Base-by-base conservation (phyloP, 2,797 vertebrate species). In the Enteromius unitaeniatus region DNA sequence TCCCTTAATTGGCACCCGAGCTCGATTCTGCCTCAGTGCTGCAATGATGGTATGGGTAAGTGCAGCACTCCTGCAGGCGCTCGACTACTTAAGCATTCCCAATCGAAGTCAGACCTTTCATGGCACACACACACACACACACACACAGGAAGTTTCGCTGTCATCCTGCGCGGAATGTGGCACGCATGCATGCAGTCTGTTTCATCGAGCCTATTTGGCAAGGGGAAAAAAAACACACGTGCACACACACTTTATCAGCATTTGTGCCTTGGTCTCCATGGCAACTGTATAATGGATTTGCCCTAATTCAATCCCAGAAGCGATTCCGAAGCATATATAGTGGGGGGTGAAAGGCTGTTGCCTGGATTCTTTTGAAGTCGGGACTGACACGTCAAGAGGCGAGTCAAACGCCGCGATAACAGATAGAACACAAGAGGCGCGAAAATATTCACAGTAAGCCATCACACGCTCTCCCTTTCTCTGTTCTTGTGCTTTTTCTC, bases 261-360 rank as follows among this genome's bases (percentile, higher is more conserved):
- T 92, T 93, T 92, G 89, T 95, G 94, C 94, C 93, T 93, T 89
- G 91, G 93, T 96, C 89, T 86, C 95, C 94, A 95, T 96, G 88
- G 94, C 91, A 96, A 96, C 96, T 88, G 88, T 91, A 93, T 94
- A 95, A 95, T 94, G 91, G 93, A 93, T 94, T 94, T 95, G 93
- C 93, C 94, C 94, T 96, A 94, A 93, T 92, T 95, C 92, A 92
- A 90, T 95, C 94, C 93, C 95, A 94, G 93, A 95, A 94, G 94
- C 94, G 34, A 70, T 80, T 37, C 67, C 10, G 79, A 60, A 31
- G 67, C 79, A 42, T 58, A n/a, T 70, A 58, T 28, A 64, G 60
- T 17, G 60, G 40, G 34, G 23, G 4, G 58, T 67, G 47, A 77
- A 26, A 3, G 67, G 74, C 79, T 60, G 62, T 62, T 10, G 53